phyloP scores from a whole-genome alignment of 1,140 invertebrate genomes.

The Euura saliciscinereae region DNA sequence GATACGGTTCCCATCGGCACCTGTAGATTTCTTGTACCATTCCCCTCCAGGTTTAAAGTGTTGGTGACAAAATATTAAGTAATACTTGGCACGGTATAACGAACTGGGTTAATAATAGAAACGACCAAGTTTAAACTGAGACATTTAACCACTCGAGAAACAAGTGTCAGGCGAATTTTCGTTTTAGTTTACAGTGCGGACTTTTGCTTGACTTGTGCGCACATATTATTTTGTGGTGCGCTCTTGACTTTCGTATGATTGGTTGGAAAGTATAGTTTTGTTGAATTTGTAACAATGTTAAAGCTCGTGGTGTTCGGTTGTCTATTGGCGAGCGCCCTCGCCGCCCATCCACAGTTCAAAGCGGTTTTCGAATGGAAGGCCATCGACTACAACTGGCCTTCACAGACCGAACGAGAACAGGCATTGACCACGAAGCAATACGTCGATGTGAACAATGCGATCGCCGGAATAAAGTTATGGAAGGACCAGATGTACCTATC shows the following conservation, averaged over 20 bases:
- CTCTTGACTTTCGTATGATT: too few relatives aligned
- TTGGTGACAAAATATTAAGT: neutral
- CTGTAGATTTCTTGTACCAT: neutral
- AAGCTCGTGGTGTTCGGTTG: neutral
- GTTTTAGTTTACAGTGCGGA: too few relatives aligned
- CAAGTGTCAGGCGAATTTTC: neutral
- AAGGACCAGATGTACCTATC: conserved; percentile 50
- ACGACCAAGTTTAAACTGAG: neutral
- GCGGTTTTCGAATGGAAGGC: conserved; percentile 57
- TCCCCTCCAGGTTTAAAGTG: neutral
- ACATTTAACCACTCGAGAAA: neutral
- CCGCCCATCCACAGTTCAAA: conserved; percentile 55
- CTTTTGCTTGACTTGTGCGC: too few relatives aligned
- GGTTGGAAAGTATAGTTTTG: too few relatives aligned
- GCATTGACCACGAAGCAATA: conserved; percentile 57
- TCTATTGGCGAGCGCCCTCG: conserved; percentile 17
- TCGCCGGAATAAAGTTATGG: conserved; percentile 60
- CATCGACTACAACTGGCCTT: conserved; percentile 50
- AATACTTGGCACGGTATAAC: conserved; percentile 4
- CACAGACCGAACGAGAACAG: conserved; percentile 49
- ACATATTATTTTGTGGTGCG: too few relatives aligned
- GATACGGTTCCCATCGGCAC: neutral
- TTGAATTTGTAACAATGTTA: neutral
- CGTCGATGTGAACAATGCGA: conserved; percentile 66
- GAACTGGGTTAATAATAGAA: neutral